Percentiles rank a stretch among this genome's conserved stretches.
phyloP scores from a whole-genome alignment of 2,113 vertebrate genomes.

The Fregetta grallaria region DNA sequence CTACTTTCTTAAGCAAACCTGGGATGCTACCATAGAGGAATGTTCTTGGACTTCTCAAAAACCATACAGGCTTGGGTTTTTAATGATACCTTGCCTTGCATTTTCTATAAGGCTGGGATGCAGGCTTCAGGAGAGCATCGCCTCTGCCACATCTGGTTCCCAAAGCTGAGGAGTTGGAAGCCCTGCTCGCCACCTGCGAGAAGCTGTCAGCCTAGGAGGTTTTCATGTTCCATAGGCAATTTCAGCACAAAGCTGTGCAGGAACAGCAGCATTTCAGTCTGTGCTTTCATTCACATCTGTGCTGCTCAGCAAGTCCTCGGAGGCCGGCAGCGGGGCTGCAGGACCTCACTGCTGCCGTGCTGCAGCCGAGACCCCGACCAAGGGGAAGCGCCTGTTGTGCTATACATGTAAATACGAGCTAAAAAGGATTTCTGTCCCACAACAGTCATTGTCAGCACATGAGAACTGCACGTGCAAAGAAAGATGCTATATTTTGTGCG shows the following conservation, averaged over 20 bases:
- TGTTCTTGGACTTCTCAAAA: not conserved
- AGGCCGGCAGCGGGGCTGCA: not conserved
- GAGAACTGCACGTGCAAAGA: rapidly evolving
- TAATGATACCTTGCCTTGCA: not conserved
- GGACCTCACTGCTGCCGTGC: not conserved
- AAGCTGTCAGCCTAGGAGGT: not conserved
- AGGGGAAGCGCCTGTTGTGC: rapidly evolving
- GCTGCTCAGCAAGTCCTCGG: not conserved
- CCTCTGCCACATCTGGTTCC: rapidly evolving
- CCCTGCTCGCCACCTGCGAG: not conserved
- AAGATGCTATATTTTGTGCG: not conserved
- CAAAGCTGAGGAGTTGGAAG: not conserved
- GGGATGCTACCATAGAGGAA: rapidly evolving
- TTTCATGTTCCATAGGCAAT: rapidly evolving
- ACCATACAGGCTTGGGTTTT: not conserved
- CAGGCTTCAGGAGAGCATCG: not conserved
- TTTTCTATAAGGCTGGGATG: rapidly evolving
- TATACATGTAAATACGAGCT: rapidly evolving
- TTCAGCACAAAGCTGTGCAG: not conserved
- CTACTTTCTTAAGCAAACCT: not conserved
- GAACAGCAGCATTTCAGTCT: not conserved
- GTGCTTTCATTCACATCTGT: rapidly evolving
- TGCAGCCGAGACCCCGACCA: not conserved
- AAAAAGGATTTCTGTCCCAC: not conserved
- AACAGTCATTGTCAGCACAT: rapidly evolving